phyloP scores from a whole-genome alignment of 2,888 invertebrate species.

The Endomychus coccineus region DNA sequence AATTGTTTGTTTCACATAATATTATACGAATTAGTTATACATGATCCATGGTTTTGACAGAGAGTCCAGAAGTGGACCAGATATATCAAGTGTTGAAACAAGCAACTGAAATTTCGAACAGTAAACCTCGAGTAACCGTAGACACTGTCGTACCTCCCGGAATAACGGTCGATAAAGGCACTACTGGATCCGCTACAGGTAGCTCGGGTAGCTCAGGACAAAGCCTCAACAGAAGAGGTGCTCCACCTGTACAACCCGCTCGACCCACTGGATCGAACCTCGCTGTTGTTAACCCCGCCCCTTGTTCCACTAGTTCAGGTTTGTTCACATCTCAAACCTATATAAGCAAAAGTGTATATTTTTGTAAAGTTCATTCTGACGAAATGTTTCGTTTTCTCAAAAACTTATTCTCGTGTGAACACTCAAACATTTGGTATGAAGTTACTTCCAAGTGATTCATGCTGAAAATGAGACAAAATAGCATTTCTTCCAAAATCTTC shows the following conservation, averaged over 20 bases:
- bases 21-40: no score
- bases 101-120: slow-evolving; percentile 77
- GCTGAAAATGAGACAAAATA: no score
- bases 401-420: no score
- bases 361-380: no score
- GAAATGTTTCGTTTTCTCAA: no score
- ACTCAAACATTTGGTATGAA: no score
- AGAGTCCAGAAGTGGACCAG: slow-evolving; percentile 56
- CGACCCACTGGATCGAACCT: slow-evolving; percentile 43
- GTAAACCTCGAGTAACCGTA: slow-evolving; percentile 36
- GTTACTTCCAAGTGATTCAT: no score
- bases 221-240: slow-evolving; percentile 46
- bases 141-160: slow-evolving; percentile 43
- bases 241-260: slow-evolving; percentile 30
- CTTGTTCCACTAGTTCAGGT: slow-evolving; percentile 66
- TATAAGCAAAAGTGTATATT: no score
- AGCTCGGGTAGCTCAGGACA: slow-evolving; percentile 48
- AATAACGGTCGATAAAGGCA: slow-evolving; percentile 36
- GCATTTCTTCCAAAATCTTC: no score
- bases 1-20: no score
- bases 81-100: slow-evolving; percentile 93
- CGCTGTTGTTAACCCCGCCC: slow-evolving; percentile 56
- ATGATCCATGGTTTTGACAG: slow-evolving; percentile 32
- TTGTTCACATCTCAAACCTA: no score
- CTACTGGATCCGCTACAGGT: slow-evolving; percentile 34